These are phyloP conservation scores for Echinarachnius parma DNA, from an alignment of 53 echinoderm and acorn worm species.

Conservation along the genomic window DNA sequence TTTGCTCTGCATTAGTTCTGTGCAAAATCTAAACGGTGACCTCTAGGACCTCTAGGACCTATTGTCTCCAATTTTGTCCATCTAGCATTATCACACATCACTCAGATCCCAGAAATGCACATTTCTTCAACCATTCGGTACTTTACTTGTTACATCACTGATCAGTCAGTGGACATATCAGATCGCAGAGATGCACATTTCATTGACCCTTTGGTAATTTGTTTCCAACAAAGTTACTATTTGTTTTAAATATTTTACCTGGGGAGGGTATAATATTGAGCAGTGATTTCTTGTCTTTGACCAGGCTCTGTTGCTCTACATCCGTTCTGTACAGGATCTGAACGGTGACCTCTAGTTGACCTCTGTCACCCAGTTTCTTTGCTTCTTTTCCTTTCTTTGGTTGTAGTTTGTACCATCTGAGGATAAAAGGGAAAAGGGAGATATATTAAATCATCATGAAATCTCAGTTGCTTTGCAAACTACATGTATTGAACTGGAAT, in stretches of 20 bases:
- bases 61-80: too few species aligned
- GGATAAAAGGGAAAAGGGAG: neutral
- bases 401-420: conserved; percentile 28
- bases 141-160: too few species aligned
- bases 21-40: conserved; percentile 33
- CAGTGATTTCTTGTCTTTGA: conserved; percentile 27
- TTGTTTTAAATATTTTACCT: too few species aligned
- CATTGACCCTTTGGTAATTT: too few species aligned
- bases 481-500: too few species aligned
- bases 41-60: too few species aligned
- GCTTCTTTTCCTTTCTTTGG: conserved; percentile 34
- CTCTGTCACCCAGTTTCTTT: conserved; percentile 25
- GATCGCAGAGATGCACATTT: too few species aligned
- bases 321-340: conserved; percentile 16
- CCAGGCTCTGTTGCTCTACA: conserved; percentile 4
- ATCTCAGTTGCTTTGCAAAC: neutral
- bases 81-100: too few species aligned
- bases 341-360: conserved; percentile 46
- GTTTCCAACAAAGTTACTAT: too few species aligned
- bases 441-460: neutral
- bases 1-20: neutral
- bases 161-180: too few species aligned
- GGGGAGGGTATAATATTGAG: conserved; percentile 25
- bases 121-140: too few species aligned
- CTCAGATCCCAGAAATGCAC: too few species aligned